Base-by-base conservation (phyloP, 1,140 invertebrate genomes). In the Hylyphantes graminicola region DNA sequence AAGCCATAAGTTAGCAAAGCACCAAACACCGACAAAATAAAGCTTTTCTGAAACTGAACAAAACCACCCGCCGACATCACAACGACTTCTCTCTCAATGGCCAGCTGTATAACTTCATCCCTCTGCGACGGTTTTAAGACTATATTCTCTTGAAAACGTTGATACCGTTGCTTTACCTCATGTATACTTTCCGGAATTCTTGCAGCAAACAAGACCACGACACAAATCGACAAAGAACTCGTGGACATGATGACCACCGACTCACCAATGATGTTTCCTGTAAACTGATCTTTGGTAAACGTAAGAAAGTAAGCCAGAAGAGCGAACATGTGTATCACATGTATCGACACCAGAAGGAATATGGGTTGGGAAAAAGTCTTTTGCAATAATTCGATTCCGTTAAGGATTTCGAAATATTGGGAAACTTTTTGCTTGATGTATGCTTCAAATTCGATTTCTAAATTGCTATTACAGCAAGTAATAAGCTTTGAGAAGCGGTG, bases 1-100 rank as follows among this genome's bases (percentile, higher is more conserved):
- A 80, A 50, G 6, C 65, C 70, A 59, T 80, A 80, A 50, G 77
- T 80, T 11, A 80, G 55, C 17, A 80, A 53, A 50, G 77, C 77
- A 13, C 77, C 77, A 12, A 80, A 70, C 8, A 80, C 48, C 7
- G 77, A 57, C 54, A 80, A 51, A 70, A 80, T 80, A 51, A 80
- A 59, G 6, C 51, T 70, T 50, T 48, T 68, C 19, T 19, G 48
- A 70, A 80, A 80, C n/a, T 17, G n/a, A 4, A 80, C 21, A 51
- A 70, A 51, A n/a, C 70, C 15, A 12, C 77, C 68, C 11, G 77
- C 77, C 21, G 77, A 70, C 3, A 70, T n/a, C 2, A 17, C 17
- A 8, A 78, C 55, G 6, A 65, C 48, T 55, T 78, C 76, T 15
- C 76, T 55, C 0, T 54, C 61, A 19, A 78, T 53, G 0, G 63